These are phyloP conservation scores for Schizopygopsis pylzovi DNA, from an alignment of 2,797 vertebrate genomes.

Conservation along the genomic window DNA sequence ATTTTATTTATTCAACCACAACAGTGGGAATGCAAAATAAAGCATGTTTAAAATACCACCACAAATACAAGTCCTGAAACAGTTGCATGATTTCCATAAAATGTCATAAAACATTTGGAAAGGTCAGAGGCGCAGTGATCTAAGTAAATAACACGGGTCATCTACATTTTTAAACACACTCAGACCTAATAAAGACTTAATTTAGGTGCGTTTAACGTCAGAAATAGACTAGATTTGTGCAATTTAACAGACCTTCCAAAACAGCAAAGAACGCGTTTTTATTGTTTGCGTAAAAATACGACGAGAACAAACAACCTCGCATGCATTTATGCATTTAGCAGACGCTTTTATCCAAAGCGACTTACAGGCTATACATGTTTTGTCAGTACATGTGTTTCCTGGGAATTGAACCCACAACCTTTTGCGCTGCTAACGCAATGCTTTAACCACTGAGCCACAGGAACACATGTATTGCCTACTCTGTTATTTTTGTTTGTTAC, in stretches of 20 bases:
- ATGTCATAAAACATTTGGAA: constrained; percentile 52
- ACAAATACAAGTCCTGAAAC: constrained; percentile 9
- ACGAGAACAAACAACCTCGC: neutral
- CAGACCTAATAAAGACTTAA: neutral
- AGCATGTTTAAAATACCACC: neutral
- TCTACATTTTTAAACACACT: neutral
- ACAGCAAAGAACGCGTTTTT: neutral
- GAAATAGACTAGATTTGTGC: neutral
- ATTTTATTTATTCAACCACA: neutral
- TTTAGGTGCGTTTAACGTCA: neutral
- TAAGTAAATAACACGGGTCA: constrained; percentile 49
- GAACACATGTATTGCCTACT: too few species aligned
- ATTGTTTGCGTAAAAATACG: neutral
- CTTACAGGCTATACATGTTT: too few species aligned
- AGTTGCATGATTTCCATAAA: constrained; percentile 45
- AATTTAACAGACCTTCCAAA: neutral
- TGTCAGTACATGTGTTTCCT: too few species aligned
- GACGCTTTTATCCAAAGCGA: too few species aligned
- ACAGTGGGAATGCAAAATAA: neutral
- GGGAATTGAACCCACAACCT: too few species aligned
- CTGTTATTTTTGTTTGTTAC: neutral
- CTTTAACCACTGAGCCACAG: too few species aligned
- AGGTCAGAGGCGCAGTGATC: constrained; percentile 52
- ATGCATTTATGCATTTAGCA: too few species aligned
- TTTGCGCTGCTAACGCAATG: too few species aligned